Conservation (phyloP, 64 coral and sea anemone genomes). For the Montipora sp. region DNA sequence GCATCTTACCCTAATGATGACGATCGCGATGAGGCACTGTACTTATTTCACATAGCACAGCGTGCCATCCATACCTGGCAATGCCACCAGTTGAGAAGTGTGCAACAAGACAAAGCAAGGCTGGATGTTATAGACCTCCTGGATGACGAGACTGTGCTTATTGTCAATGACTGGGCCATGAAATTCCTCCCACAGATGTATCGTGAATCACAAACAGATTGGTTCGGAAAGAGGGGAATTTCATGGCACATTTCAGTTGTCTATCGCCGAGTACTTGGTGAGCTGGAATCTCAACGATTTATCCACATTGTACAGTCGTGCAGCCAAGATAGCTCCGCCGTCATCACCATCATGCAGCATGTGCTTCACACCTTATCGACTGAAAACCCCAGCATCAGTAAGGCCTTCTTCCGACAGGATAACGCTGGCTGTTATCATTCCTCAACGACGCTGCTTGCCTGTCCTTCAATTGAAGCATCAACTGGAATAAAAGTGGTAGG, state of each 20-base stretch:
- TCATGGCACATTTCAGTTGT: background rate
- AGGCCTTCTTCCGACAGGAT: background rate
- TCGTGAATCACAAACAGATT: background rate
- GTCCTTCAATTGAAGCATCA: background rate
- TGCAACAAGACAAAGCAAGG: slow-evolving; percentile 20
- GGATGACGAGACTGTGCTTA: background rate
- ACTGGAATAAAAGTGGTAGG: slow-evolving; percentile 36
- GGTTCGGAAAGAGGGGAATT: background rate
- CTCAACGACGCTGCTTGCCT: slow-evolving; percentile 24
- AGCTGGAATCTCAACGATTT: background rate
- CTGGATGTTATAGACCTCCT: slow-evolving; percentile 28
- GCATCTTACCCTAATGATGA: slow-evolving; percentile 24
- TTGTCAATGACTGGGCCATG: background rate
- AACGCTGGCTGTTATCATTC: slow-evolving; percentile 54
- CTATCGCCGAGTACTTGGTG: background rate
- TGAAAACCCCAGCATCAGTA: background rate
- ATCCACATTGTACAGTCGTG: background rate
- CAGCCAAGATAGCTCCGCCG: background rate
- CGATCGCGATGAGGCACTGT: slow-evolving; percentile 24
- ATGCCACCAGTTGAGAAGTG: slow-evolving; percentile 4
- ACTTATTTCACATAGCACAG: slow-evolving; percentile 18
- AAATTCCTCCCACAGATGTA: background rate
- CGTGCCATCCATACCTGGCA: slow-evolving; percentile 32
- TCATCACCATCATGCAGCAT: background rate
- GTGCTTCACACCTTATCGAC: background rate